Evolutionary conservation across 35 echinoderm and acorn worm species (phyloP), one percentile per base, ranked within the genome.

Genomic region (Strongylocentrotus purpuratus): DNA sequence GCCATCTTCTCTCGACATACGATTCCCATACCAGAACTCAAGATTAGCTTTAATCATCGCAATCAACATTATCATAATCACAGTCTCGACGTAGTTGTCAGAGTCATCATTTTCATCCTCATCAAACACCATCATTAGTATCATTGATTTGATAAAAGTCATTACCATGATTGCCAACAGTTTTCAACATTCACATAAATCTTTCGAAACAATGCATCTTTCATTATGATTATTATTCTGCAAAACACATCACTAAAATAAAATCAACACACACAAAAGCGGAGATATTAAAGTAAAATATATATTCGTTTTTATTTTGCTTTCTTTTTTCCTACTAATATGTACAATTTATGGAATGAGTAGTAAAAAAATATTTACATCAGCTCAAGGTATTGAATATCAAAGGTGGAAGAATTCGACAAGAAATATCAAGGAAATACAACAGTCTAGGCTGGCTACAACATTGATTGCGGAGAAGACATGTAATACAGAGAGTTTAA

Each of bases 311-410:
- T 89, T 89, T 45, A 18, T 89, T 45, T 89, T 33, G 15, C 33
- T 45, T 89, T 41, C 45, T 46, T 89, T 89, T 59, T 45, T 31
- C 45, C 91, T 28, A 45, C 91, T 55, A 55, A 93, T 93, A 93
- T 93, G 50, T 93, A 93, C 91, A 93, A 46, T 93, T 93, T 58
- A 58, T 93, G 33, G 46, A 93, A 46, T 58, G 31, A 48, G 13
- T n/a, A 46, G 28, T 28, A 28, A 93, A 93, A 50, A 28, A 93
- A 28, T 93, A 93, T 93, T 20, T 93, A 93, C 91, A 93, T 93
- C 91, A 93, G 91, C 91, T 93, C 91, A 93, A 93, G 91, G 91
- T 93, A 52, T 31, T 50, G 91, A 93, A 89, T 89, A 46, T 46
- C 45, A 78, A 78, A 78, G 65, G 65, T 78, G 65, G 65, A 78